A percentile compares a stretch with the other conserved stretches of the same genome.
These are phyloP conservation scores for Tadarida brasiliensis DNA, from an alignment of 2,797 vertebrate species.

Conservation along the genomic window DNA sequence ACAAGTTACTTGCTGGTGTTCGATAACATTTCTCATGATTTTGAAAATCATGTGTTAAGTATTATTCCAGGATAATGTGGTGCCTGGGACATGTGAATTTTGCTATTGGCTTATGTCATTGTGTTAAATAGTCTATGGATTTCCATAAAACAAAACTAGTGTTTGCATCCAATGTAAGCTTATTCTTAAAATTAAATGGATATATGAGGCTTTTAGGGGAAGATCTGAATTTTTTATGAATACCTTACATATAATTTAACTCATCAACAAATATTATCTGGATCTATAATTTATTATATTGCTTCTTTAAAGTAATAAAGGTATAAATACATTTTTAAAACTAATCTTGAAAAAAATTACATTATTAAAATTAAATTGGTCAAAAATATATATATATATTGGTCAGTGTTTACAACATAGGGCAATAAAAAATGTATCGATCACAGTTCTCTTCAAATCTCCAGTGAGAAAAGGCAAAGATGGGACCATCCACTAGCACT, in stretches of 20 bases:
- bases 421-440: neutral
- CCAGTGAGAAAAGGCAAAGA: neutral
- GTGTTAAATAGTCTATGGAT: neutral
- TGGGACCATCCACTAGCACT: neutral
- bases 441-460: neutral
- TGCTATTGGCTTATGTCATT: neutral
- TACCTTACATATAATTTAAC: neutral
- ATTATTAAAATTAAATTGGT: neutral
- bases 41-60: neutral
- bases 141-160: neutral
- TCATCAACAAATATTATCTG: neutral
- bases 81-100: neutral
- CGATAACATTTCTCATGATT: neutral
- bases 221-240: neutral
- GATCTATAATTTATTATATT: neutral
- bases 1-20: neutral
- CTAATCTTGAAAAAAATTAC: neutral
- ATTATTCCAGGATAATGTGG: neutral
- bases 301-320: slow-evolving; percentile 18
- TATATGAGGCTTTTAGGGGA: neutral
- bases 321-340: neutral
- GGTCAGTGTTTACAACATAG: neutral
- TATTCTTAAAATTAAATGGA: neutral
- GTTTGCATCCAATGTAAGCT: neutral
- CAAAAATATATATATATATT: neutral